Conservation (phyloP, 1,140 invertebrate genomes). For the Nymphalis io region DNA sequence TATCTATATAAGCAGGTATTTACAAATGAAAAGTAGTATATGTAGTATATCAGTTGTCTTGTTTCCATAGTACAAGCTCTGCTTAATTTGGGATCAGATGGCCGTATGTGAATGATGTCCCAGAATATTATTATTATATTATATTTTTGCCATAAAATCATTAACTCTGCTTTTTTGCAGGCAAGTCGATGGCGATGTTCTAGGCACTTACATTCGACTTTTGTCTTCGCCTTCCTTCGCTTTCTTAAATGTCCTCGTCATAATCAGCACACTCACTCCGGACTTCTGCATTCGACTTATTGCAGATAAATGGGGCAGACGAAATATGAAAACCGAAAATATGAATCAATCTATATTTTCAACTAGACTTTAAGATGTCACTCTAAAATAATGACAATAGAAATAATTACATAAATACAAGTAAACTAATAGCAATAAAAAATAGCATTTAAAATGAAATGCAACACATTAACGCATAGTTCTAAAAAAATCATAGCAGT, state of each 20-base stretch:
- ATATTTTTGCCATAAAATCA: too few relatives aligned
- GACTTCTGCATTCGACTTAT: slow-evolving; percentile 70
- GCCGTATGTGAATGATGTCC: too few relatives aligned
- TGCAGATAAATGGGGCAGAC: slow-evolving; percentile 47
- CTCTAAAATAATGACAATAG: too few relatives aligned
- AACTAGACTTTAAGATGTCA: slow-evolving; percentile 42
- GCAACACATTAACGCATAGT: too few relatives aligned
- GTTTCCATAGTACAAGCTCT: too few relatives aligned
- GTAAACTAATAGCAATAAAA: neutral
- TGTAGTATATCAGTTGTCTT: too few relatives aligned
- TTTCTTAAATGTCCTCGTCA: slow-evolving; percentile 81
- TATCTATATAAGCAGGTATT: too few relatives aligned
- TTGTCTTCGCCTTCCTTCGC: slow-evolving; percentile 82
- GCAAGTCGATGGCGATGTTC: slow-evolving; percentile 82
- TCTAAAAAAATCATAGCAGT: too few relatives aligned
- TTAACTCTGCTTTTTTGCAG: slow-evolving; percentile 56
- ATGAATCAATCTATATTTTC: slow-evolving; percentile 32
- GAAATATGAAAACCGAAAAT: slow-evolving; percentile 20
- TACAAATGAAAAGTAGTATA: too few relatives aligned
- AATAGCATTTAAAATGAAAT: neutral
- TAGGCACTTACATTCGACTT: slow-evolving; percentile 83
- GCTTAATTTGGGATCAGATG: too few relatives aligned
- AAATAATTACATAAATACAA: neutral
- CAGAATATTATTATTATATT: too few relatives aligned
- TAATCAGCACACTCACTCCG: slow-evolving; percentile 82